These are phyloP conservation scores for Amblyraja radiata DNA, from an alignment of 2,797 vertebrate genomes.

Conservation along the genomic window DNA sequence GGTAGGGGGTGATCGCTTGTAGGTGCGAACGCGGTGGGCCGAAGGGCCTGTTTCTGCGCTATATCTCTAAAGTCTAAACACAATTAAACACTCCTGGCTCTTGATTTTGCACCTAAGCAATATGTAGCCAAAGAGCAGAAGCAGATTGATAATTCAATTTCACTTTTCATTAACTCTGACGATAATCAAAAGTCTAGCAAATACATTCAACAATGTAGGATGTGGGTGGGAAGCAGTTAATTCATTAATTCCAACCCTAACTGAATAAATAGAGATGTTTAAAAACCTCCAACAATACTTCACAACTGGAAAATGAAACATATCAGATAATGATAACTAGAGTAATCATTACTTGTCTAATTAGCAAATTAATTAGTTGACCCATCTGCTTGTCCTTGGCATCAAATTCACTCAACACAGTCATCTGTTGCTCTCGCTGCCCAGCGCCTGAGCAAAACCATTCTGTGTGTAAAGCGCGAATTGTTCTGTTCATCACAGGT, in stretches of 20 bases:
- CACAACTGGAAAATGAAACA: background rate
- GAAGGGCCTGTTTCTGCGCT: no score
- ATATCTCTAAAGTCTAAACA: no score
- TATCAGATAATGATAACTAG: background rate
- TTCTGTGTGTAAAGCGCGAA: conserved; percentile 12
- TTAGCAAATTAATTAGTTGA: conserved; percentile 21
- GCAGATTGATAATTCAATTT: background rate
- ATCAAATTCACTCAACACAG: conserved; percentile 18
- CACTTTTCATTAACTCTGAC: background rate
- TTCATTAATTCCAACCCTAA: background rate
- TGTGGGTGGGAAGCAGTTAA: background rate
- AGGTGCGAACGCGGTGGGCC: no score
- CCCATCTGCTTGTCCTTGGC: conserved; percentile 26
- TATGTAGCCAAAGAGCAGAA: background rate
- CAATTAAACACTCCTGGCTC: no score
- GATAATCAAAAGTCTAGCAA: background rate
- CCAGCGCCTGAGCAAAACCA: conserved; percentile 13
- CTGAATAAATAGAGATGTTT: background rate
- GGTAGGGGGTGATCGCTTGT: no score
- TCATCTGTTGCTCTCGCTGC: conserved; percentile 20
- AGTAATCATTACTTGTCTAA: conserved; percentile 7
- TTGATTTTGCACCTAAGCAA: background rate
- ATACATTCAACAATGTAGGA: background rate
- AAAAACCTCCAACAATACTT: background rate
- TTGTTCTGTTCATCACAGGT: conserved; percentile 14